Evolutionary conservation across 2,888 invertebrate species (phyloP), one percentile per base, ranked within the genome.

Genomic region (Zelleria hepariella): DNA sequence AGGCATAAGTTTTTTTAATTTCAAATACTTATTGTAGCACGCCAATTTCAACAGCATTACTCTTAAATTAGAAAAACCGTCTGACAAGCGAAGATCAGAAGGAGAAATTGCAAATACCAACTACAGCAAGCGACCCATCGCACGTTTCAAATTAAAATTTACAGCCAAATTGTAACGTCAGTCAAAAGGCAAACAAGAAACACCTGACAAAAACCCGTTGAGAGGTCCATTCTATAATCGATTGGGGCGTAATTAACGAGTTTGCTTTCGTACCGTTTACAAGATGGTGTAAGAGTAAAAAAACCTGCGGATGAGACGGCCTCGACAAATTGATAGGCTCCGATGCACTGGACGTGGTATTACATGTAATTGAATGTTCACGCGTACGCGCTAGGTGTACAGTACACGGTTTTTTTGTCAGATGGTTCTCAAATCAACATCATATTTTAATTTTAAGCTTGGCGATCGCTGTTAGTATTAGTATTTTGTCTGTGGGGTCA

Each of bases 181-280:
- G 54, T 60, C 60, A 60, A 54, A 56, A 58, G 26, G 56, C 54
- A 60, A 54, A 58, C 27, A 56, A 25, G 48, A 58, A 54, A 58
- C 27, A 57, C 48, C 51, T 59, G 58, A 48, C 27, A 32, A 49
- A 49, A 58, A 48, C n/a, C 32, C 5, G 26, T 66, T 72, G 75
- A 77, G 75, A 78, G 75, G 79, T 76, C 73, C 73, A 68, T 75
- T 71, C 75, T 73, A 68, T 73, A 77, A 81, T 81, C 73, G 77
- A 84, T 77, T 77, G 73, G 75, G 74, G 69, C 74, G 69, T 80
- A 82, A 83, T 83, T 83, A 83, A 82, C 80, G 76, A 79, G 80
- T 77, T 77, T 72, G 75, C 82, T 86, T 85, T 84, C 82, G 74
- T 81, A 82, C 76, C 72, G 65, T 77, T 78, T 78, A 77, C 81